Evolutionary conservation across 2,797 vertebrate genomes (phyloP).

Genomic region (Semaprochilodus insignis): DNA sequence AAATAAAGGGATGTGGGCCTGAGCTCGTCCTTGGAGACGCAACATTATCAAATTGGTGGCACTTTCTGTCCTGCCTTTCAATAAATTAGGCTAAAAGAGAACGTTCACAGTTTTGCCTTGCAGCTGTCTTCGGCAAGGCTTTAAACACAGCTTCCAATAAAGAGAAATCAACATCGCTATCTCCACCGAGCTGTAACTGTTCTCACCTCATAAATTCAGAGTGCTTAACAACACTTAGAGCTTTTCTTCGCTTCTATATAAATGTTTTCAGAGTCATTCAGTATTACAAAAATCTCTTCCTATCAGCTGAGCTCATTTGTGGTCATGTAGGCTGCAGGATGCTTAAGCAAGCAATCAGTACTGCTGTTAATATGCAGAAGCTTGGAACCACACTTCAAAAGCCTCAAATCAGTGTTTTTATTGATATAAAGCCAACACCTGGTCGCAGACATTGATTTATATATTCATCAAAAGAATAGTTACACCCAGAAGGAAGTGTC

Average conservation of each 20-base stretch:
- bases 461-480: too few relatives aligned
- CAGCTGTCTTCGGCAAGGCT: background rate
- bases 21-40: constrained; percentile 7
- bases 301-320: background rate
- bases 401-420: too few relatives aligned
- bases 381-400: too few relatives aligned
- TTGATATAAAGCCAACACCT: too few relatives aligned
- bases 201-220: background rate
- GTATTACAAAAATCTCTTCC: background rate
- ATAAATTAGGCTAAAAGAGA: constrained; percentile 3
- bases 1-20: constrained; percentile 15
- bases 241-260: background rate
- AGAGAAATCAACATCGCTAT: background rate
- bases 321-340: background rate
- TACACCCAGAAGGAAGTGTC: too few relatives aligned
- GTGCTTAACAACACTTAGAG: background rate
- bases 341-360: too few relatives aligned
- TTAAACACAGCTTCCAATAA: background rate
- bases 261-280: background rate
- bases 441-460: too few relatives aligned
- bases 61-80: constrained; percentile 14
- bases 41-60: constrained; percentile 26
- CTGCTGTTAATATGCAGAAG: too few relatives aligned
- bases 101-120: background rate
- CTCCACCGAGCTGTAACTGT: background rate